Conservation (phyloP, 2,888 invertebrate genomes). For the Pollenia angustigena region DNA sequence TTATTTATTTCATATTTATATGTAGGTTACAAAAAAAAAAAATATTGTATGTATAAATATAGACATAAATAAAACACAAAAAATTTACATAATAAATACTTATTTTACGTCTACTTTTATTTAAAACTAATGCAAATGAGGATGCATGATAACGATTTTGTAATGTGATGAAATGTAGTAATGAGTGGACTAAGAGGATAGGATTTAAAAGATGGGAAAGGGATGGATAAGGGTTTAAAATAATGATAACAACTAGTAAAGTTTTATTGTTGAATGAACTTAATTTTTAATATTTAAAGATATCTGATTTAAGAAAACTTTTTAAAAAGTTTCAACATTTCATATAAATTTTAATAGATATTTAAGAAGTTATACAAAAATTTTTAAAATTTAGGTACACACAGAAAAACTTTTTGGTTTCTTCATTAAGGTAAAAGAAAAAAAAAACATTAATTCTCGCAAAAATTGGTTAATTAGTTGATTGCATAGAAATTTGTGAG, state of each 20-base stretch:
- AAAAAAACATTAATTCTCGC: too few relatives aligned
- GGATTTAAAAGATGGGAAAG: background rate
- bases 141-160: constrained; percentile 74
- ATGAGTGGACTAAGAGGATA: constrained; percentile 53
- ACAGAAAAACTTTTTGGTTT: too few relatives aligned
- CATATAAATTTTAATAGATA: too few relatives aligned
- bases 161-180: constrained; percentile 59
- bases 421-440: too few relatives aligned
- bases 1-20: constrained; percentile 36
- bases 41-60: constrained; percentile 10
- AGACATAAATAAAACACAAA: constrained; percentile 20
- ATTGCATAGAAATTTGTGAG: too few relatives aligned
- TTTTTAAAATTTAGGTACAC: too few relatives aligned
- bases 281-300: background rate
- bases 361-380: too few relatives aligned
- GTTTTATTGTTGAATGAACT: background rate
- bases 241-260: constrained; percentile 57
- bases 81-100: constrained; percentile 12
- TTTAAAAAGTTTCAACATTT: too few relatives aligned
- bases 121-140: constrained; percentile 80
- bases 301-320: too few relatives aligned
- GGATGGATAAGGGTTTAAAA: background rate
- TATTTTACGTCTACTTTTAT: constrained; percentile 50
- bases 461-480: too few relatives aligned
- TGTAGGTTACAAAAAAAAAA: constrained; percentile 1